phyloP scores from a whole-genome alignment of 2,797 vertebrate species.

The Xiphorhynchus erythropygius region DNA sequence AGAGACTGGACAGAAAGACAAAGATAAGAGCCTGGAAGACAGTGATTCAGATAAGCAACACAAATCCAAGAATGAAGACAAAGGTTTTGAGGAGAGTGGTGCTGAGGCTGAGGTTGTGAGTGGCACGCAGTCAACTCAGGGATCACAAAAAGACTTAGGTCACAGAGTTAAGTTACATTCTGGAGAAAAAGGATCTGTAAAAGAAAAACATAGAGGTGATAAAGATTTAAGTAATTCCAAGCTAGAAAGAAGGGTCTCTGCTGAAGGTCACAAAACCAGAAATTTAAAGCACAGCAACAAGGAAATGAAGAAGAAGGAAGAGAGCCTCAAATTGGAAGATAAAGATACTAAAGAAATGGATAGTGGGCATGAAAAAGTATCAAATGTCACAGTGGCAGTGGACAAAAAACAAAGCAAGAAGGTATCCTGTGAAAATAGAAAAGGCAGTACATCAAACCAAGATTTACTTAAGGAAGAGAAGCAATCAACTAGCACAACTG shows the following conservation, averaged over 20 bases:
- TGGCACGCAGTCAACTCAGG: neutral
- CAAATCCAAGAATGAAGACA: slow-evolving; percentile 82
- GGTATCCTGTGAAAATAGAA: slow-evolving; percentile 62
- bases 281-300: slow-evolving; percentile 74
- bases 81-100: slow-evolving; percentile 54
- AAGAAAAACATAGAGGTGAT: slow-evolving; percentile 85
- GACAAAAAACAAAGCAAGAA: slow-evolving; percentile 81
- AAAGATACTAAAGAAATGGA: slow-evolving; percentile 80
- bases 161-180: slow-evolving; percentile 67
- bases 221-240: slow-evolving; percentile 77
- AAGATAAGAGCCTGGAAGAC: slow-evolving; percentile 71
- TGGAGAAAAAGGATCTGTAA: slow-evolving; percentile 77
- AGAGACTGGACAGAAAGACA: slow-evolving; percentile 77
- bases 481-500: neutral
- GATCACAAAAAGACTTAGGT: slow-evolving; percentile 70
- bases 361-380: slow-evolving; percentile 56
- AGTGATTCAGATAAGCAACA: slow-evolving; percentile 82
- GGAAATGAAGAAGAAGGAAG: slow-evolving; percentile 83
- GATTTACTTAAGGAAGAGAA: slow-evolving; percentile 65
- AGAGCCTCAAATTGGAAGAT: slow-evolving; percentile 76
- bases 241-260: slow-evolving; percentile 79
- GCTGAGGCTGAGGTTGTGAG: slow-evolving; percentile 31
- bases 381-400: slow-evolving; percentile 60
- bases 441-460: slow-evolving; percentile 57
- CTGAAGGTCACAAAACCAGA: slow-evolving; percentile 78